These are phyloP conservation scores for Neogale vison DNA, from an alignment of 2,113 vertebrate genomes.

Conservation along the genomic window DNA sequence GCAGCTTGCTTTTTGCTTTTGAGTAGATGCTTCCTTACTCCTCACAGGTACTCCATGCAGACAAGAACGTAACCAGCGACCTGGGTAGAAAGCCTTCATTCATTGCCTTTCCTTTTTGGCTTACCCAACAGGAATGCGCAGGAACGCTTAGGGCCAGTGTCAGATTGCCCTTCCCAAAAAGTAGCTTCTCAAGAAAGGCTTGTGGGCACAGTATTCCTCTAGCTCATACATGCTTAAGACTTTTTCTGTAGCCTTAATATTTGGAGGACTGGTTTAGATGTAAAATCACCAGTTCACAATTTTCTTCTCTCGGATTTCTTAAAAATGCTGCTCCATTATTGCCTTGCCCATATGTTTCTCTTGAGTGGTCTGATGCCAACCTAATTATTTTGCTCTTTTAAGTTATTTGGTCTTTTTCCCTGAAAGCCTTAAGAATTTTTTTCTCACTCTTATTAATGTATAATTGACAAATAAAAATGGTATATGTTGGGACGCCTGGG, in stretches of 20 bases:
- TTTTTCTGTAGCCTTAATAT: not conserved
- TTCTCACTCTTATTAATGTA: not conserved
- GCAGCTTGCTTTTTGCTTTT: not conserved
- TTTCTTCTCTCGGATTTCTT: constrained; percentile 39
- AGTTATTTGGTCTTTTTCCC: not conserved
- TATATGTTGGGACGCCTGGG: too few species aligned
- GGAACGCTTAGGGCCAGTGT: too few species aligned
- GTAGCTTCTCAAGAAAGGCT: not conserved
- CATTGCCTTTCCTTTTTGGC: not conserved
- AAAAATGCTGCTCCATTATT: not conserved
- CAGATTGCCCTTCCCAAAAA: not conserved
- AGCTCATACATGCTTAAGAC: not conserved
- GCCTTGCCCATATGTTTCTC: not conserved
- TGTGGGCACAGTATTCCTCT: not conserved
- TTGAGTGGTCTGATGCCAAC: not conserved
- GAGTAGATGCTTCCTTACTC: not conserved
- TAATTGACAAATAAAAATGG: not conserved
- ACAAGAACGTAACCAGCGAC: not conserved
- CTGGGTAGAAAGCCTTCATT: not conserved
- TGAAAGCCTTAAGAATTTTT: not conserved
- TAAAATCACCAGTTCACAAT: not conserved
- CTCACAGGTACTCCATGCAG: not conserved
- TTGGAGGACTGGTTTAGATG: constrained; percentile 1
- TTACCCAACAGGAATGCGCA: not conserved
- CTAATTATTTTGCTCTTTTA: constrained; percentile 15